phyloP scores from a whole-genome alignment of 2,888 invertebrate species.

The Pyralis farinalis region DNA sequence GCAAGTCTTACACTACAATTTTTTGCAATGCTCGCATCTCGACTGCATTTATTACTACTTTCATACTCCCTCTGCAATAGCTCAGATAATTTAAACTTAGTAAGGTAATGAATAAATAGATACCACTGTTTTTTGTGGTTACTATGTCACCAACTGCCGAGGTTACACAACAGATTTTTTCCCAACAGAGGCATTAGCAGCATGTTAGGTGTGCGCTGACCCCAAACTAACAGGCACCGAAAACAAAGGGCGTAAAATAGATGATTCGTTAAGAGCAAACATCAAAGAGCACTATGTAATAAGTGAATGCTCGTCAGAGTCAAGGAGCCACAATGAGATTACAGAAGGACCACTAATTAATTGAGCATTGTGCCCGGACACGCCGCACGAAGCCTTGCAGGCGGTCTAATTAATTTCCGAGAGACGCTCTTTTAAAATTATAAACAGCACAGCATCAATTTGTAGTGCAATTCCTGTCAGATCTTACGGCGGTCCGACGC shows the following conservation, averaged over 20 bases:
- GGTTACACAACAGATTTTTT: no score
- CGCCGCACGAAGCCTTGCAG: neutral
- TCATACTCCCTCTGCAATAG: no score
- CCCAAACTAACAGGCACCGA: no score
- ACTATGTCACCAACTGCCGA: no score
- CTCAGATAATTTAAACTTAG: no score
- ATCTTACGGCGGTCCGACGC: neutral
- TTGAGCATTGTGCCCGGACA: conserved; percentile 4
- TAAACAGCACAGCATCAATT: neutral
- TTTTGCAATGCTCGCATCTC: no score
- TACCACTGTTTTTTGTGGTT: no score
- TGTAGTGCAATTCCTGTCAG: neutral
- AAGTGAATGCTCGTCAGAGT: neutral
- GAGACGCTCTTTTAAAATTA: neutral
- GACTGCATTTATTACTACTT: no score
- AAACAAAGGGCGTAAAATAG: neutral
- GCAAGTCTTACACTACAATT: no score
- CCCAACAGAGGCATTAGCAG: no score
- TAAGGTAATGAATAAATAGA: no score
- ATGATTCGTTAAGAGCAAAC: neutral
- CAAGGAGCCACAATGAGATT: neutral
- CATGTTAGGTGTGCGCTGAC: no score
- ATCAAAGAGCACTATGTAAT: neutral
- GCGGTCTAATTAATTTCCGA: neutral
- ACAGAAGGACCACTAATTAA: neutral